Evolutionary conservation across 2,797 vertebrate species (phyloP), one percentile per base, ranked within the genome.

Genomic region (Eupleurogrammus muticus): DNA sequence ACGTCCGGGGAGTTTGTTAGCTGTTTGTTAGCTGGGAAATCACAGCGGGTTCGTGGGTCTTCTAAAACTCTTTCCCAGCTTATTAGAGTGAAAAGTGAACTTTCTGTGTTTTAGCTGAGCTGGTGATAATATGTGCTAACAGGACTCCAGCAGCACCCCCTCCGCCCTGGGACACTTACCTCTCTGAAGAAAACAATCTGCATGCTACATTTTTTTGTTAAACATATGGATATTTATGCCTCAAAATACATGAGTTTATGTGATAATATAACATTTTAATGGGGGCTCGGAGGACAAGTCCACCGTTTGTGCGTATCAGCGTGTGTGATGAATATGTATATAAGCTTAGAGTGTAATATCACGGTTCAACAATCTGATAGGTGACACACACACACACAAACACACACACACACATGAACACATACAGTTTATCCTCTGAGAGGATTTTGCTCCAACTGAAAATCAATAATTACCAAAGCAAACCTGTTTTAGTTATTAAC

Each of bases 271-370:
- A 72, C 23, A 54, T 61, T 83, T 87, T 76, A 87, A 83, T 81
- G 68, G 63, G 50, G 51, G 72, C 75, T 75, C 65, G 2, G 70
- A 84, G 82, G 75, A 47, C 49, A 83, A 74, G 77, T 60, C 77
- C 51, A 66, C 8, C 51, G 58, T 63, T 6, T 69, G 34, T 68
- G 64, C 79, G 38, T 76, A 34, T 84, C 14, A 80, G 49, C 59
- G 63, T 57, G 73, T 65, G 62, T 34, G 36, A 70, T 83, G 77
- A 80, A 87, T 90, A 85, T 89, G 71, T 81, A 88, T 87, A 82
- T 77, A 79, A 73, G 79, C 79, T 87, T 76, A 75, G 53, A 86
- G 80, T 83, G 79, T 75, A 89, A 88, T 90, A 85, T 85, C 82
- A 87, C 12, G 73, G 77, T 77, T 88, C 83, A 89, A 75, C 66